Base-by-base conservation (phyloP, 2,888 invertebrate species). In the Drosophila lacicola region DNA sequence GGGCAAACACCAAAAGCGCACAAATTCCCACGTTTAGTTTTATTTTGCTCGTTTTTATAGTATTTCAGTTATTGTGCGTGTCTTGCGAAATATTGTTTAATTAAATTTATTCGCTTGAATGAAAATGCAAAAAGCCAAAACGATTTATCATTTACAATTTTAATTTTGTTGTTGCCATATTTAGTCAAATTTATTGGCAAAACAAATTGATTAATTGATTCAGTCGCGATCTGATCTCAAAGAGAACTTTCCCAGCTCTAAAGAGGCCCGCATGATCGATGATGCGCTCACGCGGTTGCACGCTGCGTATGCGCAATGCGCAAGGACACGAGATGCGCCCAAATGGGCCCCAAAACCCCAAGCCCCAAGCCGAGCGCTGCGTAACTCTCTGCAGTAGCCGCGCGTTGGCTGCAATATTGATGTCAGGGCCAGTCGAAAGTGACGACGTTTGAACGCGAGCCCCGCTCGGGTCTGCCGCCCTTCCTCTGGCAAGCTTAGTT, bases 181-280 rank as follows among this genome's bases (percentile, higher is more conserved):
- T 85, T 75, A 80, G 86, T 70, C 69, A 57, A 69, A 74, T 78
- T 78, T 89, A 88, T 88, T 88, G 77, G 88, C 81, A 83, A 80
- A 81, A 85, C 84, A 89, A 85, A 86, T 86, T 88, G 83, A 82
- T 88, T 82, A 78, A 88, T 84, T 82, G 74, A 62, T 74, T 62
- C 46, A 21, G 65, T 49, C 45, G 63, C 70, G 58, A 29, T 1
- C 19, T 25, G 45, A 55, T 47, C 61, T 39, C 45, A 58, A 51
- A 60, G 66, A 73, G 80, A 79, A 75, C 70, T 55, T 58, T 57
- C 33, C 64, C 4, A 19, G 55, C 46, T 39, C 42, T 21, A 25
- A 34, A 41, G 47, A 41, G 13, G 36, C 37, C 41, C 44, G 70
- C 61, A 29, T 70, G 75, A 78, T 74, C 74, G 63, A 73, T 72